Evolutionary conservation across 2,113 vertebrate genomes (phyloP).

Genomic region (Physeter macrocephalus): DNA sequence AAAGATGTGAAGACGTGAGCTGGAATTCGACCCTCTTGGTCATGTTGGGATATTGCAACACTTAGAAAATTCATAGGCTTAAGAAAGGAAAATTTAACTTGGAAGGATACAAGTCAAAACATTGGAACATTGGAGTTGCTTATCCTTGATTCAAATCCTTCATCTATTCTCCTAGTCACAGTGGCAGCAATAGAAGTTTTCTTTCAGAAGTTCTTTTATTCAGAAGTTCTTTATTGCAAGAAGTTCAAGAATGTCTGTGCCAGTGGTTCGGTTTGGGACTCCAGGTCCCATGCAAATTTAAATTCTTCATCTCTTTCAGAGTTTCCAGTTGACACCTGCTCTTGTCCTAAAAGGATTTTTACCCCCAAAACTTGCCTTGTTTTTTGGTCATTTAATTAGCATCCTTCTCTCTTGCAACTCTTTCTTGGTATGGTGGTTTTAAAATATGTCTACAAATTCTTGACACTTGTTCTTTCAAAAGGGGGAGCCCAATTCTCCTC

Average conservation of each 20-base stretch:
- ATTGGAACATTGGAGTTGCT: neutral
- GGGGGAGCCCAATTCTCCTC: neutral
- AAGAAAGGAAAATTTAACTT: constrained; percentile 37
- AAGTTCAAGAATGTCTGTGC: neutral
- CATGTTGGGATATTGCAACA: constrained; percentile 37
- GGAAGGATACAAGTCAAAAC: constrained; percentile 40
- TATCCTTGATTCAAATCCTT: neutral
- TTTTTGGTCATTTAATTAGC: neutral
- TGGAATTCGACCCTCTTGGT: constrained; percentile 50
- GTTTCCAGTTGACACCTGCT: constrained; percentile 5
- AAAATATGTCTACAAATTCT: neutral
- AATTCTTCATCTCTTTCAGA: constrained; percentile 22
- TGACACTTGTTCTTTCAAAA: neutral
- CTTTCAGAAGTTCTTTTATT: constrained; percentile 18
- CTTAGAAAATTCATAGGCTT: constrained; percentile 51
- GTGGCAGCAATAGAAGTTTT: constrained; percentile 11
- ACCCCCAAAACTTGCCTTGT: neutral
- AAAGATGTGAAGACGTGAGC: constrained; percentile 3
- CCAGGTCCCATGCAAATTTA: neutral
- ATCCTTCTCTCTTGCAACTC: neutral
- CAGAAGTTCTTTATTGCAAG: neutral
- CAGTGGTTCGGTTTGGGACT: neutral
- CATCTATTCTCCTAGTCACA: neutral
- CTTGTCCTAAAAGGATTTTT: constrained; percentile 4
- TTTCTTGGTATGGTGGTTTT: neutral